Conservation (phyloP, 2,113 vertebrate species). For the Crocuta crocuta region DNA sequence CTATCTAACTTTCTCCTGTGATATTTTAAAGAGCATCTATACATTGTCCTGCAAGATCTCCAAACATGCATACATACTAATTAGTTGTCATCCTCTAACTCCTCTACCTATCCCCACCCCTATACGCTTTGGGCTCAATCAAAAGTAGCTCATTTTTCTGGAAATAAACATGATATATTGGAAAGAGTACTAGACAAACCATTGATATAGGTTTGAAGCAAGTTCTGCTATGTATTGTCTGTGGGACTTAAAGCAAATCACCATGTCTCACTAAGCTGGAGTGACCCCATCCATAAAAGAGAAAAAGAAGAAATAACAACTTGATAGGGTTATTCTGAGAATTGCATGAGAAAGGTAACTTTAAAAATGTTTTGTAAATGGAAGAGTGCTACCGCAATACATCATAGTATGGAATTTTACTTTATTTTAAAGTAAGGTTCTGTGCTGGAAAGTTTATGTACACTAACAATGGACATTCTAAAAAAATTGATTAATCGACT, state of each 20-base stretch:
- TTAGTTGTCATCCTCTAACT: neutral
- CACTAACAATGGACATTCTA: neutral
- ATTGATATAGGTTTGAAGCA: neutral
- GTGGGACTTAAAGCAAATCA: neutral
- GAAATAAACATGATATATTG: neutral
- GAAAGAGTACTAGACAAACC: neutral
- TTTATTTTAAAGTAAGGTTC: neutral
- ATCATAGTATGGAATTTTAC: neutral
- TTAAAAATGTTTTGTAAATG: neutral
- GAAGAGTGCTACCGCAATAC: neutral
- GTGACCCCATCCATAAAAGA: neutral
- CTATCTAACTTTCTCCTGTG: neutral
- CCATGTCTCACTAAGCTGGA: neutral
- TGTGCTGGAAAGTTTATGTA: neutral
- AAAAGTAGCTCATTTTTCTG: neutral
- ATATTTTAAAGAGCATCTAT: neutral
- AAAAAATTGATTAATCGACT: neutral
- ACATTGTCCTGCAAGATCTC: neutral
- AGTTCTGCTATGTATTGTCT: neutral
- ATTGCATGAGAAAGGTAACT: neutral
- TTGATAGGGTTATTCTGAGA: neutral
- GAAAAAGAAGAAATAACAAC: neutral
- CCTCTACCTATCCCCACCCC: neutral
- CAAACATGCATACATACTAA: neutral
- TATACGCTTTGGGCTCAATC: neutral